Conservation (phyloP, 2,888 invertebrate species). For the Glyphotaelius pellucidus region DNA sequence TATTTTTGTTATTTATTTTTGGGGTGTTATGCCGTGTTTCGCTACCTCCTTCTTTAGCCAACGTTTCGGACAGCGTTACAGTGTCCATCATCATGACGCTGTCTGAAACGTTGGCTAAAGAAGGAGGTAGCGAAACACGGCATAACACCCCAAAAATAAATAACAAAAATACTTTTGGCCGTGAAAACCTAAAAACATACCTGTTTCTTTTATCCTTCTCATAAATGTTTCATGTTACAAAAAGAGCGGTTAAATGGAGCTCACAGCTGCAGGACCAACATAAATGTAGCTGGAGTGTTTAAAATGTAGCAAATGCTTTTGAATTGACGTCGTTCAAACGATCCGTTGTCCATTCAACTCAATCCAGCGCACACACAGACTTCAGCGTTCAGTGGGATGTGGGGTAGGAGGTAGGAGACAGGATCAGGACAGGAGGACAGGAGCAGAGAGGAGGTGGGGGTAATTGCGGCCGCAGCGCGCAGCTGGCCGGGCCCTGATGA, state of each 20-base stretch:
- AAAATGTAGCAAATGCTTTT: background rate
- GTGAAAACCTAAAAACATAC: too few relatives aligned
- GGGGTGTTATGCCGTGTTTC: too few relatives aligned
- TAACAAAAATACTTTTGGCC: too few relatives aligned
- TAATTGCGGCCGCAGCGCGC: slow-evolving; percentile 17
- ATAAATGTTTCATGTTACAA: background rate
- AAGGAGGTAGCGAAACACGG: too few relatives aligned
- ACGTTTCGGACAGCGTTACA: too few relatives aligned
- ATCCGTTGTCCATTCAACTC: slow-evolving; percentile 2
- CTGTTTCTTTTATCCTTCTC: background rate
- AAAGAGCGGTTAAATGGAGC: background rate
- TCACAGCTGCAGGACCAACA: background rate
- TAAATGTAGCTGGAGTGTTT: background rate
- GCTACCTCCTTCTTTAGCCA: too few relatives aligned
- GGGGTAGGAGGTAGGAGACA: background rate
- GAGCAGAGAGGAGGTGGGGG: background rate
- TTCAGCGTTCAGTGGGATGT: background rate
- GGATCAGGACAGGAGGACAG: background rate
- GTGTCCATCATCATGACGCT: too few relatives aligned
- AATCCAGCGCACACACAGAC: background rate
- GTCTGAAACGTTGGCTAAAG: too few relatives aligned
- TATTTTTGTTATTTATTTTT: too few relatives aligned
- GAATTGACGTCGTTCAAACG: background rate
- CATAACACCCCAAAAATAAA: too few relatives aligned
- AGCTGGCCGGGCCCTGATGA: slow-evolving; percentile 45